Base-by-base conservation (phyloP, 2,888 invertebrate species). In the Eulithis prunata region DNA sequence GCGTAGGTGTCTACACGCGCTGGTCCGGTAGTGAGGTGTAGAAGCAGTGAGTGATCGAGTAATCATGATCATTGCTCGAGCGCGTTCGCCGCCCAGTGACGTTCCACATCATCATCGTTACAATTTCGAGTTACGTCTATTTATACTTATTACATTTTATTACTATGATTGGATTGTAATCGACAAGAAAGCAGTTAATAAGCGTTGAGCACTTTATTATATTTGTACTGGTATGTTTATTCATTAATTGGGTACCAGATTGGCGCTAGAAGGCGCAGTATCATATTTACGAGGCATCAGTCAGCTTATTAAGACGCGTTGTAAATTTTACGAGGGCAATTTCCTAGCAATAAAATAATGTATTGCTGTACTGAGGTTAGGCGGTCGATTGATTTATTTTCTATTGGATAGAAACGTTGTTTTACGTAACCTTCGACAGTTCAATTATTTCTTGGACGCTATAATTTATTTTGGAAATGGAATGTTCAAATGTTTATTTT, bases 21-120 rank as follows among this genome's bases (percentile, higher is more conserved):
- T 82, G 81, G 81, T 76, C 60, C 57, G 59, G 58, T 65, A 69
- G 67, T 52, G 71, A 81, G 77, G 83, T 83, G 82, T 78, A 75
- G 82, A 84, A 82, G 80, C 81, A 79, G 78, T 83, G 84, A 85
- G 76, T 81, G 78, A 84, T 84, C 78, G 71, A 70, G 81, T 84
- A 21, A 21, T 21, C 78, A 84, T 78, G 78, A 79, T 71, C 78
- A 80, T 77, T 70, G 71, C 66, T 60, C 51, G 62, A 68, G 21
- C 21, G 21, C 21, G 21, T 64, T 70, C 64, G 56, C 65, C 59
- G 58, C 66, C 52, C 66, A 69, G 69, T 73, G 72, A 72, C 75
- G 70, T 69, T 57, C 71, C 75, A 77, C 72, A 72, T 78, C 78
- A 80, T 78, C 70, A 81, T 85, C 81, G 78, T 78, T 57, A 54